These are phyloP conservation scores for Noctua pronuba DNA, from an alignment of 2,888 invertebrate genomes.

Conservation along the genomic window DNA sequence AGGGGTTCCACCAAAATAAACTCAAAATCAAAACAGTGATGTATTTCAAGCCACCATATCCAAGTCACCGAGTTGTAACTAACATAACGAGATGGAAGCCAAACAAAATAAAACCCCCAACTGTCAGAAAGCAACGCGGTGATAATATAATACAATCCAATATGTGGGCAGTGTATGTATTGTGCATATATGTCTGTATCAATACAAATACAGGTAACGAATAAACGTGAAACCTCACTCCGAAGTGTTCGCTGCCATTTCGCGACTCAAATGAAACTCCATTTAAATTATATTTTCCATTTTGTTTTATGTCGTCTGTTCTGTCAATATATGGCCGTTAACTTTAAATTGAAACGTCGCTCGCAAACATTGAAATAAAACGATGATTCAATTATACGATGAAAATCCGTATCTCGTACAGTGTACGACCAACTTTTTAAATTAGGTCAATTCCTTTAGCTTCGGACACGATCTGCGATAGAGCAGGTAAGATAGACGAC, in stretches of 20 bases:
- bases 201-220: constrained; percentile 38
- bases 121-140: background rate
- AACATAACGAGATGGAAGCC: background rate
- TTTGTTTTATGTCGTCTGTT: constrained; percentile 56
- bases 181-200: background rate
- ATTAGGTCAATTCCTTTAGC: constrained; percentile 63
- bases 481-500: constrained; percentile 41
- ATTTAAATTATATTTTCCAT: constrained; percentile 60
- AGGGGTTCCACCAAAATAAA: background rate
- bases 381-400: constrained; percentile 65
- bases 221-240: constrained; percentile 24
- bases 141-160: background rate
- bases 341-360: constrained; percentile 68
- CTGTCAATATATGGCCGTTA: constrained; percentile 62
- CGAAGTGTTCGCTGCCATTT: constrained; percentile 38
- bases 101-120: constrained; percentile 2
- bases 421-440: constrained; percentile 61
- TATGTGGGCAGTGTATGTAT: background rate
- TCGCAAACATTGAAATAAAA: constrained; percentile 60
- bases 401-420: constrained; percentile 60
- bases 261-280: constrained; percentile 50
- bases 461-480: constrained; percentile 58
- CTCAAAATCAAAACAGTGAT: background rate
- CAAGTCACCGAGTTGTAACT: background rate
- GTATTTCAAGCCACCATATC: background rate